phyloP scores from a whole-genome alignment of 2,888 invertebrate species.

The Chalcosyrphus nemorum region DNA sequence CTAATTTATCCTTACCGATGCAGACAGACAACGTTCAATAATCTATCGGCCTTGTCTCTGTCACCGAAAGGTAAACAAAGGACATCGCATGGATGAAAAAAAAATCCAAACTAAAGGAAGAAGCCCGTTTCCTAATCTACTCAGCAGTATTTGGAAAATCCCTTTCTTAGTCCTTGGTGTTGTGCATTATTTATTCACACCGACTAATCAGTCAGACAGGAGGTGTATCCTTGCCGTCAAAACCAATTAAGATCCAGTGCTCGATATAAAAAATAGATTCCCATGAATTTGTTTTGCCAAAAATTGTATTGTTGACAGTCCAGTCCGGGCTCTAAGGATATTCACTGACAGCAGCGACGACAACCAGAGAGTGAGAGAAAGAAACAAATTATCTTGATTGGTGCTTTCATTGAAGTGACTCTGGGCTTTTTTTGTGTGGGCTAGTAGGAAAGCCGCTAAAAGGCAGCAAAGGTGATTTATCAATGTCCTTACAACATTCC shows the following conservation, averaged over 20 bases:
- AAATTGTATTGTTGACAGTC: not conserved
- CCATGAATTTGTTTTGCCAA: not conserved
- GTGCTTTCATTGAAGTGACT: not conserved
- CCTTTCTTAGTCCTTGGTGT: not conserved
- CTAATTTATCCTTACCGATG: not conserved
- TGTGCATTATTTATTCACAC: slow-evolving; percentile 1
- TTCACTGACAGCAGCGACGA: too few species aligned
- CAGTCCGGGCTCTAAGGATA: too few species aligned
- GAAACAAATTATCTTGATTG: slow-evolving; percentile 46
- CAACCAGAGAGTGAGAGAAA: not conserved
- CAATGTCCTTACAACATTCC: not conserved
- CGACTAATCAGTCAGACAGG: not conserved
- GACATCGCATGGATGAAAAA: not conserved
- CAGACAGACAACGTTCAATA: not conserved
- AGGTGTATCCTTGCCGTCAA: not conserved
- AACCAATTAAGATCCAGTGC: slow-evolving; percentile 4
- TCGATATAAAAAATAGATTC: slow-evolving; percentile 1
- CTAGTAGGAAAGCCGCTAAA: too few species aligned
- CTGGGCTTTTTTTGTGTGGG: too few species aligned
- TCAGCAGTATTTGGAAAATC: not conserved
- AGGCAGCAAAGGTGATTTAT: slow-evolving; percentile 24
- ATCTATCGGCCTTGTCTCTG: slow-evolving; percentile 1
- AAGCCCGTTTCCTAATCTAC: not conserved
- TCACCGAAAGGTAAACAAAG: slow-evolving; percentile 1
- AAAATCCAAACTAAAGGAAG: not conserved